phyloP scores from a whole-genome alignment of 2,797 vertebrate genomes.

The Urophycis tenuis region DNA sequence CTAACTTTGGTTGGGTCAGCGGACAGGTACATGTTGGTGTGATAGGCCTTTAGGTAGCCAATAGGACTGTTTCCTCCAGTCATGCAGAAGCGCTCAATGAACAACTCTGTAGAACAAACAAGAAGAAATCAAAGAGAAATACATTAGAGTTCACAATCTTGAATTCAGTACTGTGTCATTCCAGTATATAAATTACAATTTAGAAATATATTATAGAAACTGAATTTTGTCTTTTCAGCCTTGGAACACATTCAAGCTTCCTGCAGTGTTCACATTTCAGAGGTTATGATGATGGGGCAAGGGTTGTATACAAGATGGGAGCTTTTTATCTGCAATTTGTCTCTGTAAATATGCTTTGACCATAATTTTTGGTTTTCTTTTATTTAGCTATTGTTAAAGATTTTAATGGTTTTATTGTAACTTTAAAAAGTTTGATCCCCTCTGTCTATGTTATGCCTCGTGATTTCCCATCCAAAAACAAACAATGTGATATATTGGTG shows the following conservation, averaged over 20 bases:
- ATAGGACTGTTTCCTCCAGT: conserved; percentile 92
- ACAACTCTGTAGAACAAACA: conserved; percentile 69
- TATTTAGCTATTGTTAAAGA: conserved; percentile 88
- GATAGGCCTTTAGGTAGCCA: conserved; percentile 90
- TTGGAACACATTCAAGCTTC: conserved; percentile 11
- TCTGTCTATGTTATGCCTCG: conserved; percentile 49
- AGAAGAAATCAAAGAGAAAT: too few species aligned
- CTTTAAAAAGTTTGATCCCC: conserved; percentile 76
- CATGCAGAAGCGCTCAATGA: conserved; percentile 94
- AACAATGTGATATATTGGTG: neutral
- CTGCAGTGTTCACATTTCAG: conserved; percentile 75
- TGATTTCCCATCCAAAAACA: conserved; percentile 35
- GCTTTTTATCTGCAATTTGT: conserved; percentile 79
- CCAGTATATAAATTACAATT: too few species aligned
- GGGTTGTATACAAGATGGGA: conserved; percentile 82
- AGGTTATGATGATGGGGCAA: conserved; percentile 69
- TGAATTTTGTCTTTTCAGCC: too few species aligned
- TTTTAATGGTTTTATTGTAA: conserved; percentile 81
- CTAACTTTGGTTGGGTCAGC: too few species aligned
- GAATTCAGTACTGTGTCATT: too few species aligned
- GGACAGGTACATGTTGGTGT: conserved; percentile 93
- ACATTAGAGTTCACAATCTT: too few species aligned
- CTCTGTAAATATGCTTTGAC: conserved; percentile 96
- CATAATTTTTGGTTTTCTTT: conserved; percentile 82
- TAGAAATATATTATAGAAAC: too few species aligned